Conservation (phyloP, 2,797 vertebrate genomes). For the Micromesistius poutassou region DNA sequence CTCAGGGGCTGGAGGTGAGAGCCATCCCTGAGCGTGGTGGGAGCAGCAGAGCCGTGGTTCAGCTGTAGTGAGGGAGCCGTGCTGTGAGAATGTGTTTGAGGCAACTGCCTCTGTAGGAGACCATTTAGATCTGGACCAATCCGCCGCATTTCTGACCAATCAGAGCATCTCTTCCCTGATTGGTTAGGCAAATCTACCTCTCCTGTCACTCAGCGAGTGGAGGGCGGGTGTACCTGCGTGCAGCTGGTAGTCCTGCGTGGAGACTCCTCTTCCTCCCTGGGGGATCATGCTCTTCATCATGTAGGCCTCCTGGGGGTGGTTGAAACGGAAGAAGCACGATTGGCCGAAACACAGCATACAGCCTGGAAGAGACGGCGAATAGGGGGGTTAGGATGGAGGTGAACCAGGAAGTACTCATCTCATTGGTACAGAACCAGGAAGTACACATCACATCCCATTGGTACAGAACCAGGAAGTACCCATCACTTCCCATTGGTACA, state of each 20-base stretch:
- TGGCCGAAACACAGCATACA: slow-evolving; percentile 97
- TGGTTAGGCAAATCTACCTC: too few species aligned
- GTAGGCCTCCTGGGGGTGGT: slow-evolving; percentile 93
- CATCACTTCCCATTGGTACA: too few species aligned
- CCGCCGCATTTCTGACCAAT: background rate
- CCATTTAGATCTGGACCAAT: background rate
- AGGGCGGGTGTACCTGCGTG: slow-evolving; percentile 72
- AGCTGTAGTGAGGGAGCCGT: background rate
- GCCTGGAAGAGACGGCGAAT: slow-evolving; percentile 69
- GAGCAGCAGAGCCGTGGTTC: too few species aligned
- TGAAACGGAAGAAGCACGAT: slow-evolving; percentile 91
- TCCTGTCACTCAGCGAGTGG: background rate
- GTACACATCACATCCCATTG: too few species aligned
- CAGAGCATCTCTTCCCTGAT: background rate
- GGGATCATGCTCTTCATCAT: slow-evolving; percentile 97
- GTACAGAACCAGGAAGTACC: too few species aligned
- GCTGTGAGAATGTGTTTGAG: background rate
- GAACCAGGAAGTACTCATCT: background rate
- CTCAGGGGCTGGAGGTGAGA: too few species aligned
- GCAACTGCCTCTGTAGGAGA: too few species aligned
- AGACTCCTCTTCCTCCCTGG: slow-evolving; percentile 56
- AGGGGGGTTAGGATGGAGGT: background rate
- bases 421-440: background rate
- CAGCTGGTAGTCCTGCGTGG: slow-evolving; percentile 56
- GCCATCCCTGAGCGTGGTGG: too few species aligned